A percentile compares a stretch with the other conserved stretches of the same genome.
These are phyloP conservation scores for Lepidochrysops patricia DNA, from an alignment of 2,888 invertebrate genomes.

Conservation along the genomic window DNA sequence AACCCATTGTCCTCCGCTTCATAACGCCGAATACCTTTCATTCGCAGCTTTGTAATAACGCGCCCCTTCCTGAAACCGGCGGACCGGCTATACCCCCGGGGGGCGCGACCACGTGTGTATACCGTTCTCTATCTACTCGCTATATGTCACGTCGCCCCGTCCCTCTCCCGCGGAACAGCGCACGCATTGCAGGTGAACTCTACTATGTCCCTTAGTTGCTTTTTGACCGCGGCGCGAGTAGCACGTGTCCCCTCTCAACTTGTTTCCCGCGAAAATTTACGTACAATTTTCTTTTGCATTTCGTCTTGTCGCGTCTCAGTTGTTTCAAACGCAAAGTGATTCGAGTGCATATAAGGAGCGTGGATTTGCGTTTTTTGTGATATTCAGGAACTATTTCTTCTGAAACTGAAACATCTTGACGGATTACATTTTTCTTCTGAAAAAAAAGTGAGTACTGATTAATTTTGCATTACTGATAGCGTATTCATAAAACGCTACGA, in stretches of 20 bases:
- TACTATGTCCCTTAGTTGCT: slow-evolving; percentile 47
- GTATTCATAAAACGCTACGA: not conserved
- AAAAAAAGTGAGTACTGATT: slow-evolving; percentile 2
- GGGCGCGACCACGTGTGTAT: slow-evolving; percentile 58
- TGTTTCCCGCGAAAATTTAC: slow-evolving; percentile 69
- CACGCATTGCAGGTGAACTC: slow-evolving; percentile 71
- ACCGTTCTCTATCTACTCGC: slow-evolving; percentile 35
- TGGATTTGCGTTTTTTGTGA: slow-evolving; percentile 7
- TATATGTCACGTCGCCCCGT: slow-evolving; percentile 25
- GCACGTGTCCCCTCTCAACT: slow-evolving; percentile 35
- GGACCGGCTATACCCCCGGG: slow-evolving; percentile 46
- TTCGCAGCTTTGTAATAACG: slow-evolving; percentile 58
- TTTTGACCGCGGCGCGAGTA: slow-evolving; percentile 44
- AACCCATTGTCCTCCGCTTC: slow-evolving; percentile 46
- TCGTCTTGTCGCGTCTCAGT: not conserved
- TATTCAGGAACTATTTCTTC: not conserved
- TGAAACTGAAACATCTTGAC: not conserved
- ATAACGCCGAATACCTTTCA: slow-evolving; percentile 62
- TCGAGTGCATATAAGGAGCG: slow-evolving; percentile 6
- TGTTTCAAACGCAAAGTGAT: not conserved
- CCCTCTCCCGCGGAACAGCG: slow-evolving; percentile 48
- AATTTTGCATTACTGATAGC: too few relatives aligned
- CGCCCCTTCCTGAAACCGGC: slow-evolving; percentile 60
- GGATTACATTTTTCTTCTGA: not conserved
- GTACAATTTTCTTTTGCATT: slow-evolving; percentile 25